Evolutionary conservation across 2,888 invertebrate species (phyloP), one percentile per base, ranked within the genome.

Genomic region (Callinectes sapidus): DNA sequence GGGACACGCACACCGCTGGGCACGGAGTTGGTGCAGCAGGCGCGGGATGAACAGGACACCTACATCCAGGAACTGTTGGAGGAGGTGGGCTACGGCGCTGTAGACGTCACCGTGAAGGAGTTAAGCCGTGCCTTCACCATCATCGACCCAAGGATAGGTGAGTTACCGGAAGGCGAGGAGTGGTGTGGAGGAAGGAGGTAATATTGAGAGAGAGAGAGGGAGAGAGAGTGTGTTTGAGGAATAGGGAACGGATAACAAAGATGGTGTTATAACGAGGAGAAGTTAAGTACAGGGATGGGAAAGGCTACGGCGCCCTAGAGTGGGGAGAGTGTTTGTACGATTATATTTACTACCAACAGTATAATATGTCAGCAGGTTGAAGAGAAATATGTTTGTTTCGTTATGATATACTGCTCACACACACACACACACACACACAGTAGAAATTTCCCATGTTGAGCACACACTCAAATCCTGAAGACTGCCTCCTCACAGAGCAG

Each of bases 81-180:
- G 28, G 93, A 94, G 54, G 48, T 94, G 55, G 93, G 93, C 13
- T 91, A 93, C 32, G 54, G 92, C 16, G 93, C 92, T 16, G 71
- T 92, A 81, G 94, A 94, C 87, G 93, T 93, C n/a, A 71, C 93
- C 6, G 92, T 93, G n/a, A 86, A 32, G 32, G 94, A 94, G 39
- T 90, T 94, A 1, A 92, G 93, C 39, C 89, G 94, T 16, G 94
- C 94, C 54, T 92, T 94, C 90, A 94, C 94, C 18, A 91, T 94
- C 23, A 93, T 94, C 28, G 94, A 94, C 87, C 94, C 94, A 0
- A 87, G 92, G 35, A 94, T 94, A 54, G 93, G 94, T 94, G 32
- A 61, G 92, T 81, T 18, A 23, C n/a, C 28, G n/a, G 28, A 28
- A 71, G 13, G 10, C 28, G 28, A 28, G 71, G n/a, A 10, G 71